Base-by-base conservation (phyloP, 2,113 vertebrate species). In the Cnemophilus loriae region DNA sequence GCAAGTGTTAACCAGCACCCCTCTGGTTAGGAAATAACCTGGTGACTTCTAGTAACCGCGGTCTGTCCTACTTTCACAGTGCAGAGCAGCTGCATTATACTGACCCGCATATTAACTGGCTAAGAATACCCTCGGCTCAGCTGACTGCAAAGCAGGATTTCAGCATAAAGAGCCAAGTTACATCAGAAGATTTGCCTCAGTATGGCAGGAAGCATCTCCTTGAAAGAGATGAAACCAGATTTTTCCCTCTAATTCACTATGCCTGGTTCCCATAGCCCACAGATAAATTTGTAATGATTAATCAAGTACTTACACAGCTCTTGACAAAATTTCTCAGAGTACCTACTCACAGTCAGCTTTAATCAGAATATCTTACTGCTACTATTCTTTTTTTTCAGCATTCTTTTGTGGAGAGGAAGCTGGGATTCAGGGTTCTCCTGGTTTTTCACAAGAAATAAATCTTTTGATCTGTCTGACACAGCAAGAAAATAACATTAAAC, bases 61-160 rank as follows among this genome's bases (percentile, higher is more conserved):
- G 21, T 74, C 37, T 93, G 92, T 86, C 90, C 88, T 80, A 93
- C 82, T 97, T 96, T 73, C 41, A 26, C 27, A 42, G 92, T 28
- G 55, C 26, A 65, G 73, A 83, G 82, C 94, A 96, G 91, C 89
- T 92, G 80, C 84, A 85, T 94, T 85, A 65, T 33, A 80, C 75
- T 77, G 82, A 93, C 71, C 74, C 77, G 71, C 71, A 77, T 73
- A 77, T 93, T 83, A 94, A 76, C 75, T 53, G 50, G 55, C 92
- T 94, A 86, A 92, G 90, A 96, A 96, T 90, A 93, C 64, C n/a
- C 68, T 55, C 5, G 22, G 91, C 84, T 94, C 91, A 93, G 95
- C 89, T 84, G 76, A 89, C 73, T 87, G 89, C 73, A 89, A 81
- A 96, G 95, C 46, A 89, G 91, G 95, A 94, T 96, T 94, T 86